Evolutionary conservation across 2,113 vertebrate genomes (phyloP).

Genomic region (Setophaga kirtlandii): DNA sequence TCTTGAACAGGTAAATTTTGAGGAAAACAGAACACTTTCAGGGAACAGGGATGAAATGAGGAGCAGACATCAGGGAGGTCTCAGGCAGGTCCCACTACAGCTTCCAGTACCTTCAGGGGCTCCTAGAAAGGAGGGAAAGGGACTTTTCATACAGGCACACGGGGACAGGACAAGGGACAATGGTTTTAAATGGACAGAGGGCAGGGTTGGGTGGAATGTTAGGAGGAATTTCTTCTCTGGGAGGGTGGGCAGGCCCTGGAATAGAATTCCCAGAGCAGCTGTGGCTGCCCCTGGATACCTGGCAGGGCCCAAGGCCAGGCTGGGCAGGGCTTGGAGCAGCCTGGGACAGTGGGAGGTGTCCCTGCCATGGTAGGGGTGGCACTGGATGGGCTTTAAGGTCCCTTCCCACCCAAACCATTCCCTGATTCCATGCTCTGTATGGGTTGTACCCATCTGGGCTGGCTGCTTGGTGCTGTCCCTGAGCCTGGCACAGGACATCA

Average conservation of each 20-base stretch:
- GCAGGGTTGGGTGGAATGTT: background rate
- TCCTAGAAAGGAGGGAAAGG: background rate
- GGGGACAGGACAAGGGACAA: background rate
- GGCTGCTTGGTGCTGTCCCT: background rate
- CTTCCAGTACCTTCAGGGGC: background rate
- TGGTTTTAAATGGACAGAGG: background rate
- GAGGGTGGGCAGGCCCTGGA: background rate
- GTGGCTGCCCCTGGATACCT: background rate
- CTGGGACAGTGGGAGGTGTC: background rate
- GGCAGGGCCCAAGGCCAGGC: background rate
- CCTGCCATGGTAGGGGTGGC: background rate
- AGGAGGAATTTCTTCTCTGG: rapidly evolving
- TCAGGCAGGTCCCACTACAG: background rate
- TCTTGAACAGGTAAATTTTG: background rate
- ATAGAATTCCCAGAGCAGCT: background rate
- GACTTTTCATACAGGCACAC: background rate
- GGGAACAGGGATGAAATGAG: background rate
- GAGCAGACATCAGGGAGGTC: background rate
- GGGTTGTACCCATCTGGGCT: background rate
- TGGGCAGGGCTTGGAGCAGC: background rate
- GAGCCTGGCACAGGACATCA: background rate
- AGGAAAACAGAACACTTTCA: background rate
- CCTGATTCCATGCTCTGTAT: background rate
- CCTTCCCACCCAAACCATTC: background rate
- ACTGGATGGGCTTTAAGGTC: too few species aligned